Evolutionary conservation across 2,888 invertebrate species (phyloP).

Genomic region (Brenthis daphne): DNA sequence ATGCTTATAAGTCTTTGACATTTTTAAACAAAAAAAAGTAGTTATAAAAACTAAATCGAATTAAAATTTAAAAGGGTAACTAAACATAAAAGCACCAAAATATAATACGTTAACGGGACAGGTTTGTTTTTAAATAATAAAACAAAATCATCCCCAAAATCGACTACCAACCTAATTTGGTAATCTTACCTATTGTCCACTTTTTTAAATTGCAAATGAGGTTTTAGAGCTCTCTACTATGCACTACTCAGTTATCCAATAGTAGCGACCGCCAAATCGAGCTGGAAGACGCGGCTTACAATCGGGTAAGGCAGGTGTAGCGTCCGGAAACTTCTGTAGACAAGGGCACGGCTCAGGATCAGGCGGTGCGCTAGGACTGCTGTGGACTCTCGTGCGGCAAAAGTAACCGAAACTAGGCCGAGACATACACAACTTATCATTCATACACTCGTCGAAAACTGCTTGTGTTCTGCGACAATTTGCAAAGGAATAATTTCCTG

Average conservation of each 20-base stretch:
- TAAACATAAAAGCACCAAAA: neutral
- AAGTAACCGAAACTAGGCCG: constrained; percentile 93
- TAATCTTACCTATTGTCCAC: no score
- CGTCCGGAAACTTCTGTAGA: constrained; percentile 83
- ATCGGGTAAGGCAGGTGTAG: constrained; percentile 85
- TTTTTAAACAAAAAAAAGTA: no score
- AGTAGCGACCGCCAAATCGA: constrained; percentile 84
- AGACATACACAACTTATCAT: constrained; percentile 87
- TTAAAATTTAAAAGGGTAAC: neutral
- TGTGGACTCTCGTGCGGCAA: constrained; percentile 85
- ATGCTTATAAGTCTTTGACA: no score
- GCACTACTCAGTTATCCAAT: constrained; percentile 70
- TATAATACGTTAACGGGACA: no score
- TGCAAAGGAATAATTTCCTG: constrained; percentile 83
- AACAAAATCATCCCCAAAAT: no score
- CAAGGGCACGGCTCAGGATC: constrained; percentile 75
- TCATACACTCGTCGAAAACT: constrained; percentile 91
- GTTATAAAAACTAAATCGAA: neutral
- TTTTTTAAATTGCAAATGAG: no score
- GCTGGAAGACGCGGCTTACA: constrained; percentile 81
- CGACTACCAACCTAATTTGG: no score
- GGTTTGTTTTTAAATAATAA: no score
- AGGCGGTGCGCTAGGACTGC: constrained; percentile 81
- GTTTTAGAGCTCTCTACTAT: neutral
- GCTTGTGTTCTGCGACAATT: constrained; percentile 92